phyloP scores from a whole-genome alignment of 1,140 invertebrate species.

The Ceratosolen solmsi region DNA sequence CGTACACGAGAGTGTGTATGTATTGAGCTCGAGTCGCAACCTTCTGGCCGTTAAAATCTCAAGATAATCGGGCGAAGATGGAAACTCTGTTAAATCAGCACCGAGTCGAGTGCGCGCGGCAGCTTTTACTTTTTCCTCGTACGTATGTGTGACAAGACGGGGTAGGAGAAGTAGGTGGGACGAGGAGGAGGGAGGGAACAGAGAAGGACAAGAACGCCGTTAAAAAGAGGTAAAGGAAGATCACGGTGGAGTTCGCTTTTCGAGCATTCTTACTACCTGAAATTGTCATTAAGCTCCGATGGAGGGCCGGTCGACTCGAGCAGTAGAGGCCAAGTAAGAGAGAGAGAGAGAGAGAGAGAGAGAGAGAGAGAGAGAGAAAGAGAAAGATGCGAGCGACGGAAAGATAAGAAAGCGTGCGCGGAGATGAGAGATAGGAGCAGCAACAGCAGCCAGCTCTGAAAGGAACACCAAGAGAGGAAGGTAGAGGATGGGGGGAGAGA shows the following conservation, averaged over 20 bases:
- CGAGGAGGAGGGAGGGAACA: neutral
- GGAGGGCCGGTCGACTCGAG: constrained; percentile 12
- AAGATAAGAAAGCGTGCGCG: constrained; percentile 46
- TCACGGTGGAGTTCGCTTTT: constrained; percentile 54
- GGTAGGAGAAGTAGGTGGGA: neutral
- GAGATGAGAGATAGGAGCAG: constrained; percentile 20
- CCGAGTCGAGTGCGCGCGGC: constrained; percentile 18
- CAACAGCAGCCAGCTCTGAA: neutral
- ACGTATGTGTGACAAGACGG: neutral
- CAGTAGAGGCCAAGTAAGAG: neutral
- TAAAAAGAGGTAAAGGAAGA: constrained; percentile 42
- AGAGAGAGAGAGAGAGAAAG: neutral
- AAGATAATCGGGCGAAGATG: constrained; percentile 46
- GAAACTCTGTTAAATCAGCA: constrained; percentile 59
- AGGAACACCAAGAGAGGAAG: constrained; percentile 43
- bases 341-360: neutral
- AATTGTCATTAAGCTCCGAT: constrained; percentile 64
- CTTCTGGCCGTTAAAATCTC: neutral
- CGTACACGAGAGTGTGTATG: too few relatives aligned
- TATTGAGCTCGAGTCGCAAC: too few relatives aligned
- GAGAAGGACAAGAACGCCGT: constrained; percentile 39
- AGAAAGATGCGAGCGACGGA: constrained; percentile 30
- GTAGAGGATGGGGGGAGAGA: constrained; percentile 53
- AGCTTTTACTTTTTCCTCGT: constrained; percentile 5
- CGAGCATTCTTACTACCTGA: constrained; percentile 61